Base-by-base conservation (phyloP, 2,888 invertebrate species). In the Myathropa florea region DNA sequence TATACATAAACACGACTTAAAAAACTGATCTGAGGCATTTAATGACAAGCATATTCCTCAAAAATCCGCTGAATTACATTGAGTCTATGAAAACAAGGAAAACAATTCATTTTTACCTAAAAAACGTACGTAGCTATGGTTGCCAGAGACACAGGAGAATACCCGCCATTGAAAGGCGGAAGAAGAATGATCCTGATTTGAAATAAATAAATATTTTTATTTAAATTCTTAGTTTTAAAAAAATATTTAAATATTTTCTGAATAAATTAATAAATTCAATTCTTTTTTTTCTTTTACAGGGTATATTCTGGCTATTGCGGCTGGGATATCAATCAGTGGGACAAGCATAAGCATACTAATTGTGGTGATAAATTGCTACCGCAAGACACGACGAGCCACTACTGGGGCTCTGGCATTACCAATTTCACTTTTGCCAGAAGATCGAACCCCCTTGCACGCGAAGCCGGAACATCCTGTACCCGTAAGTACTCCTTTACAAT, bases 381-480 rank as follows among this genome's bases (percentile, higher is more conserved):
- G 89, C 75, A 88, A 89, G 82, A 87, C 91, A 89, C 89, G 89
- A 88, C 89, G 89, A 88, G 89, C 83, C 88, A 78, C 85, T 65
- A 89, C 90, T 89, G 89, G 91, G 91, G 91, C 92, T 91, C 92
- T 92, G 92, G 92, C 92, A 90, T 91, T 92, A 89, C 91, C 92
- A 90, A 91, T 91, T 90, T 90, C 90, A 87, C 89, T 90, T 88
- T 90, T 90, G 88, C 90, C 91, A 88, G 90, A 90, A 88, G 90
- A 91, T 85, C 90, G 89, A 90, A 91, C 90, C 89, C 91, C 92
- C 92, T 91, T 92, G 90, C 91, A 91, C 91, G 91, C 91, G 91
- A 91, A 93, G 92, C 92, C 93, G 92, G 93, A 93, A 92, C 91
- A 92, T 91, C 91, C 93, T 91, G 92, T 93, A 93, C 92, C 93